Evolutionary conservation across 2,888 invertebrate genomes (phyloP), one percentile per base, ranked within the genome.

Genomic region (Spialia ferax): DNA sequence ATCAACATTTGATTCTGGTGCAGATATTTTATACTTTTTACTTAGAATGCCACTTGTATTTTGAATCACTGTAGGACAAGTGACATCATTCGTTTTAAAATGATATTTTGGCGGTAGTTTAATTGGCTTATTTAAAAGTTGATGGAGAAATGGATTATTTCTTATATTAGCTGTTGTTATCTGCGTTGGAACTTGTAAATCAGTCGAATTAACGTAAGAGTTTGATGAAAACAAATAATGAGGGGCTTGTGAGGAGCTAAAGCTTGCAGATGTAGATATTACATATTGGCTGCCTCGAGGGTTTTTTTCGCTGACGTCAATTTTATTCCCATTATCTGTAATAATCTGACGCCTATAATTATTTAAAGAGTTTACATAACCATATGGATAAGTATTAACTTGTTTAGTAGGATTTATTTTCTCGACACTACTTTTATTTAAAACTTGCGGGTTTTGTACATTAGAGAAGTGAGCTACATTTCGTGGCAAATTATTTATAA

Each of bases 101-200:
- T 13, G 13, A 23, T n/a, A 4, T 52, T 52, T 22, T n/a, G 52
- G 1, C 52, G 23, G 18, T 23, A 52, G 15, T 54, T 6, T 22
- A 11, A n/a, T 23, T 52, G 35, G n/a, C 1, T 45, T 32, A 35
- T 45, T 48, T 15, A 64, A 35, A 11, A 57, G n/a, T 7, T 64
- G 29, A 15, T 3, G 18, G 23, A 64, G 22, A 13, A 32, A 10
- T 35, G 64, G 56, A 35, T 63, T 54, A 3, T 15, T 20, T 13
- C 54, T 29, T 10, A 42, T 6, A n/a, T 18, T 38, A 35, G 20
- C 22, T 35, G 48, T 22, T n/a, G 23, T 52, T n/a, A 52, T 13
- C 7, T 52, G 50, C 8, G 6, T 26, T 15, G 54, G 54, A 23
- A 15, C 3, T 26, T 23, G n/a, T 11, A 54, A n/a, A 26, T 15